phyloP scores from a whole-genome alignment of 2,888 invertebrate genomes.

The Proisotoma minuta region DNA sequence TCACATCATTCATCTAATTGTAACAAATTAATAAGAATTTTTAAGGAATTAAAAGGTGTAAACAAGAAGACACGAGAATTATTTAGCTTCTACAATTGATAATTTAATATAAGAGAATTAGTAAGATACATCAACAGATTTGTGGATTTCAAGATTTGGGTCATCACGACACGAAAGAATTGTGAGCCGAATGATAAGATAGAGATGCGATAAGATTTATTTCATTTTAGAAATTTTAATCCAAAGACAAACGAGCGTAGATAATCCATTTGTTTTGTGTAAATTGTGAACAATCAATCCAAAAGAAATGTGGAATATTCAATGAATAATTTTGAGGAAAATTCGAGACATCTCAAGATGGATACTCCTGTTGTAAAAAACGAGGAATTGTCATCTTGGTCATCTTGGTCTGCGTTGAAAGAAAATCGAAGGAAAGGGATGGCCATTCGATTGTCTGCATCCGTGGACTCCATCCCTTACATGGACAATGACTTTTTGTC shows the following conservation, averaged over 20 bases:
- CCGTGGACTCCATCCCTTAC: constrained; percentile 45
- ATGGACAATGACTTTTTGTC: constrained; percentile 47
- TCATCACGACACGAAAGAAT: not conserved
- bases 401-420: constrained; percentile 46
- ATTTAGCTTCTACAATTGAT: not conserved
- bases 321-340: not conserved
- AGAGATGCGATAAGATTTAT: not conserved
- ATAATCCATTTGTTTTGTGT: no score
- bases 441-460: constrained; percentile 28
- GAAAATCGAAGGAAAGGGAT: constrained; percentile 36
- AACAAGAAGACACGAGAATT: not conserved
- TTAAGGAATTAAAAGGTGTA: not conserved
- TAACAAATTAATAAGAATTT: not conserved
- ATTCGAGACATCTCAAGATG: not conserved
- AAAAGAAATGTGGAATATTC: not conserved
- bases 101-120: not conserved
- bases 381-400: constrained; percentile 30
- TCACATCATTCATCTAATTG: not conserved
- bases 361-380: not conserved
- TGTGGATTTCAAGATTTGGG: not conserved
- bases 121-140: no score
- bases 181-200: not conserved
- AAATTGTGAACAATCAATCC: not conserved
- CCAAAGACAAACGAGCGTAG: not conserved
- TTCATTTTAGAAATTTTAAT: not conserved